A percentile compares a stretch with the other conserved stretches of the same genome.
These are phyloP conservation scores for Eremobia ochroleuca DNA, from an alignment of 2,888 invertebrate genomes.

Conservation along the genomic window DNA sequence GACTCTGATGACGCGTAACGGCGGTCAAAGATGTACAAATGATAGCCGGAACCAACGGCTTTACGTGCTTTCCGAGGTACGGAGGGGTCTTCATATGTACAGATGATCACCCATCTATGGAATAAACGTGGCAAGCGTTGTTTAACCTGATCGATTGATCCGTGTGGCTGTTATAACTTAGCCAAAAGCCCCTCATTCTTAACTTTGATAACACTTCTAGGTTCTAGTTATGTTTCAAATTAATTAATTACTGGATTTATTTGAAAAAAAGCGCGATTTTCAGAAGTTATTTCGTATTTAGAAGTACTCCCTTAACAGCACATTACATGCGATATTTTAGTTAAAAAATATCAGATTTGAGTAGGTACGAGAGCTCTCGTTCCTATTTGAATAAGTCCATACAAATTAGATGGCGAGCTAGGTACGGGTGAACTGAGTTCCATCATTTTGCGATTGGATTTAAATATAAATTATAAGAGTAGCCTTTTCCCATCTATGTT, in stretches of 20 bases:
- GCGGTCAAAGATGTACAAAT: too few relatives aligned
- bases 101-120: too few relatives aligned
- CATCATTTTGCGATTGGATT: conserved; percentile 10
- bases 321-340: conserved; percentile 1
- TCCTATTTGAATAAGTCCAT: conserved; percentile 41
- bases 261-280: neutral
- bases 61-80: too few relatives aligned
- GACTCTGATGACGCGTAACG: too few relatives aligned
- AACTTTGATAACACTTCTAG: neutral
- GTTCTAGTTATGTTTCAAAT: neutral
- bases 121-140: too few relatives aligned
- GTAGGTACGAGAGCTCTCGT: conserved; percentile 5
- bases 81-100: too few relatives aligned
- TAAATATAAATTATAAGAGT: neutral
- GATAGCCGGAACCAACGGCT: too few relatives aligned
- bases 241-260: neutral
- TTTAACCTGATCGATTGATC: too few relatives aligned
- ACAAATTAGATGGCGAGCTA: conserved; percentile 27
- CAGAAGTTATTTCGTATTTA: neutral
- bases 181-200: too few relatives aligned
- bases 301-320: neutral
- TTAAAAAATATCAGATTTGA: neutral
- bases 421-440: conserved; percentile 7
- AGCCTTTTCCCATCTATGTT: too few relatives aligned
- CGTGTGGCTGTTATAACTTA: too few relatives aligned